These are phyloP conservation scores for Steatornis caripensis DNA, from an alignment of 2,113 vertebrate species.

Conservation along the genomic window DNA sequence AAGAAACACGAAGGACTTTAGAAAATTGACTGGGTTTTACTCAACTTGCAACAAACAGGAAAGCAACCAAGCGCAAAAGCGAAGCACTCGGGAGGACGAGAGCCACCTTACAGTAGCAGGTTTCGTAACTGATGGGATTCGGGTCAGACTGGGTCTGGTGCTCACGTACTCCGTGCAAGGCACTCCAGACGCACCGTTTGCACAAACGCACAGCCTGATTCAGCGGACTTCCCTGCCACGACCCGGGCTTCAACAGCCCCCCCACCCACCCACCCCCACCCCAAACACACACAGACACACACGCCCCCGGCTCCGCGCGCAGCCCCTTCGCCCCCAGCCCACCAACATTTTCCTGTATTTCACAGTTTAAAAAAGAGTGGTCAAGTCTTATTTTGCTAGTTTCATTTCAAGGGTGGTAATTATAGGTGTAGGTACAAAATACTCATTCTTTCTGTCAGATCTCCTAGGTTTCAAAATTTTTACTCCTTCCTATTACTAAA, in stretches of 20 bases:
- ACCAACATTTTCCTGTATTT: neutral
- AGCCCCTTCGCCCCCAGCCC: neutral
- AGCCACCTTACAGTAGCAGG: neutral
- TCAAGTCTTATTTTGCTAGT: neutral
- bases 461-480: neutral
- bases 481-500: neutral
- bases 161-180: neutral
- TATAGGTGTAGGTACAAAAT: neutral
- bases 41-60: neutral
- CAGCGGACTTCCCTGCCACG: neutral
- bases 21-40: neutral
- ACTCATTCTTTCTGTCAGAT: neutral
- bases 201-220: neutral
- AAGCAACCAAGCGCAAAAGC: no score
- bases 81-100: neutral
- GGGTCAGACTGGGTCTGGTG: neutral
- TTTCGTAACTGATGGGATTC: neutral
- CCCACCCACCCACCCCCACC: neutral
- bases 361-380: neutral
- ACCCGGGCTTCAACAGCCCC: no score
- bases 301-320: neutral
- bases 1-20: neutral
- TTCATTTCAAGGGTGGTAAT: neutral
- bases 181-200: neutral
- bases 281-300: no score